A percentile compares a stretch with the other conserved stretches of the same genome.
Conservation (phyloP, 2,797 vertebrate species). For the Crenichthys baileyi region DNA sequence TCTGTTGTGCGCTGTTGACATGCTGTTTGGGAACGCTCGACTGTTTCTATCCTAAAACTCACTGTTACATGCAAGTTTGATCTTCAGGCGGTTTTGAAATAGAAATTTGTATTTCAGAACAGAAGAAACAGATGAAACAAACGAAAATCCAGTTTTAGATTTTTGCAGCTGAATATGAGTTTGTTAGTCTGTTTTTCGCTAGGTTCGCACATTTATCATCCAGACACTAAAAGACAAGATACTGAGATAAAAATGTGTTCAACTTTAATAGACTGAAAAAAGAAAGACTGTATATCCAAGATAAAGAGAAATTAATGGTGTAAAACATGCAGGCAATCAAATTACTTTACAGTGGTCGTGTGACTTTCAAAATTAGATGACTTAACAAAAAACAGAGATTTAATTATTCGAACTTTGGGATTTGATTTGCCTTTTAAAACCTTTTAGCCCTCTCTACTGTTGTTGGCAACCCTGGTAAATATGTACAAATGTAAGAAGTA, state of each 20-base stretch:
- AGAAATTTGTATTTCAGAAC: not conserved
- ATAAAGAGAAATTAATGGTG: not conserved
- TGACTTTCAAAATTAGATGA: not conserved
- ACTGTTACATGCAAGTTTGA: not conserved
- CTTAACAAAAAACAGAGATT: too few species aligned
- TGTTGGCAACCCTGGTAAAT: not conserved
- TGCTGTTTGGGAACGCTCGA: not conserved
- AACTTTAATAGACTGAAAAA: not conserved
- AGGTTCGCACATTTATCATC: not conserved
- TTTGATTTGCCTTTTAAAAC: not conserved
- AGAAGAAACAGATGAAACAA: not conserved
- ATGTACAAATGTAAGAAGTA: not conserved
- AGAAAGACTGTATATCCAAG: not conserved
- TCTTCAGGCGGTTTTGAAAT: not conserved
- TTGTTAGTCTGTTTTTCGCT: not conserved
- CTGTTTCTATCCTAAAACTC: not conserved
- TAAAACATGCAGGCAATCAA: not conserved
- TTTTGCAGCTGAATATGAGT: not conserved
- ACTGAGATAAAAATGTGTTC: not conserved
- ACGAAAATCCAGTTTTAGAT: not conserved
- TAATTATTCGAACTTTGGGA: not conserved
- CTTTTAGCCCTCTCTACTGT: not conserved
- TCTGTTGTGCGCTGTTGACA: constrained; percentile 24
- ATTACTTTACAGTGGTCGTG: not conserved
- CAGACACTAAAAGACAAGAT: not conserved